Conservation (phyloP, 2,888 invertebrate genomes). For the Erebia epiphron region DNA sequence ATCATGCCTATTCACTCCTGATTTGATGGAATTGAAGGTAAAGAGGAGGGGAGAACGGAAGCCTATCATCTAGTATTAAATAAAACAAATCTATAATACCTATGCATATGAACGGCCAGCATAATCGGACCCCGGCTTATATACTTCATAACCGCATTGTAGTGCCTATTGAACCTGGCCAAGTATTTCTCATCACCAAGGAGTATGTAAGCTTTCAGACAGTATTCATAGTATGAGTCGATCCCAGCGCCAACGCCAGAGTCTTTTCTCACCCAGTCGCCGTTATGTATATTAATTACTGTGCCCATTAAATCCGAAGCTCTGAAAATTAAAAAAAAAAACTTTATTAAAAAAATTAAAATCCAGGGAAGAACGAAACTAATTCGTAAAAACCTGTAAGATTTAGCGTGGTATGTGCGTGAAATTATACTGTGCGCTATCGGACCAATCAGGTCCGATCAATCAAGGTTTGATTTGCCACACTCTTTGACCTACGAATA, state of each 20-base stretch:
- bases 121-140: slow-evolving; percentile 97
- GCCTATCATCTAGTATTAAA: neutral
- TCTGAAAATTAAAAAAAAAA: slow-evolving; percentile 46
- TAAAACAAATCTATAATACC: slow-evolving; percentile 55
- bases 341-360: no score
- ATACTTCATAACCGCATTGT: slow-evolving; percentile 98
- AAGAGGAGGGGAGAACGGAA: neutral
- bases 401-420: no score
- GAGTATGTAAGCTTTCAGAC: slow-evolving; percentile 97
- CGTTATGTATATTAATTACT: slow-evolving; percentile 98
- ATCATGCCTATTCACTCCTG: no score
- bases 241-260: slow-evolving; percentile 99
- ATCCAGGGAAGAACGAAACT: no score
- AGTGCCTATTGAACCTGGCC: slow-evolving; percentile 96
- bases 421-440: no score
- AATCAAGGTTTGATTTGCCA: no score
- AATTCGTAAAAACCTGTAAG: no score
- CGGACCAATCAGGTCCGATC: no score
- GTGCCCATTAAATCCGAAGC: slow-evolving; percentile 97
- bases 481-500: no score
- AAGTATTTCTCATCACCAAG: slow-evolving; percentile 97
- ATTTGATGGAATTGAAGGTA: no score
- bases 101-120: slow-evolving; percentile 97
- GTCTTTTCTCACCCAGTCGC: slow-evolving; percentile 98
- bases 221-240: slow-evolving; percentile 99